Evolutionary conservation across 2,797 vertebrate species (phyloP).

Genomic region (Hirundo rustica): DNA sequence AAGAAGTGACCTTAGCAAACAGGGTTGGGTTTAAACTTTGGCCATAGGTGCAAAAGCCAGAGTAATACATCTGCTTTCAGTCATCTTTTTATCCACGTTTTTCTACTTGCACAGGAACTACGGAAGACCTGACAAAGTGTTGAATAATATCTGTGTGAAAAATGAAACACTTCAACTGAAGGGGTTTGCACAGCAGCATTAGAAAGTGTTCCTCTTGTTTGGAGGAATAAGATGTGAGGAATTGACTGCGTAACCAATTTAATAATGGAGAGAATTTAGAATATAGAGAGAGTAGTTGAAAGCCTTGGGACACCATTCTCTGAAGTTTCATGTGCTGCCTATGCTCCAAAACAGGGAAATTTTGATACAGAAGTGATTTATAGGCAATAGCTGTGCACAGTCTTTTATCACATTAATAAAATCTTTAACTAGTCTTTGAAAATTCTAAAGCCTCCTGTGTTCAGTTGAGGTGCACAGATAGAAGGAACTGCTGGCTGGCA

Average conservation of each 20-base stretch:
- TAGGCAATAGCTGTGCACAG: conserved; percentile 48
- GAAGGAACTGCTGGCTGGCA: conserved; percentile 32
- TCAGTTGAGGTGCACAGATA: conserved; percentile 28
- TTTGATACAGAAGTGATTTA: conserved; percentile 62
- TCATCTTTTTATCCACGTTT: not conserved
- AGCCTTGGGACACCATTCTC: conserved; percentile 38
- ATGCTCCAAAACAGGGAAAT: conserved; percentile 17
- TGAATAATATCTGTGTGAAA: not conserved
- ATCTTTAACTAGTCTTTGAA: conserved; percentile 58
- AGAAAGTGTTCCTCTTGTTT: conserved; percentile 59
- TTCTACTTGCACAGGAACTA: not conserved
- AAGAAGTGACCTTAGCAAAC: not conserved
- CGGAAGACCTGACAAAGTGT: not conserved
- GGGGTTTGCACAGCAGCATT: not conserved
- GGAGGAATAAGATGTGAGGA: conserved; percentile 40
- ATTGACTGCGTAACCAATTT: conserved; percentile 67
- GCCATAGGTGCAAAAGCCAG: not conserved
- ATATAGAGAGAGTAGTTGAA: conserved; percentile 44
- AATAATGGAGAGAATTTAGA: conserved; percentile 70
- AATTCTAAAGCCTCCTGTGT: conserved; percentile 10
- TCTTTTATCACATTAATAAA: conserved; percentile 67
- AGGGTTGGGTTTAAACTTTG: not conserved
- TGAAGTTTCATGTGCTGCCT: conserved; percentile 45
- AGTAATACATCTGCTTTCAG: not conserved
- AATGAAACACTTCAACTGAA: not conserved